These are phyloP conservation scores for Pedicia rivosa DNA, from an alignment of 2,888 invertebrate species.

Conservation along the genomic window DNA sequence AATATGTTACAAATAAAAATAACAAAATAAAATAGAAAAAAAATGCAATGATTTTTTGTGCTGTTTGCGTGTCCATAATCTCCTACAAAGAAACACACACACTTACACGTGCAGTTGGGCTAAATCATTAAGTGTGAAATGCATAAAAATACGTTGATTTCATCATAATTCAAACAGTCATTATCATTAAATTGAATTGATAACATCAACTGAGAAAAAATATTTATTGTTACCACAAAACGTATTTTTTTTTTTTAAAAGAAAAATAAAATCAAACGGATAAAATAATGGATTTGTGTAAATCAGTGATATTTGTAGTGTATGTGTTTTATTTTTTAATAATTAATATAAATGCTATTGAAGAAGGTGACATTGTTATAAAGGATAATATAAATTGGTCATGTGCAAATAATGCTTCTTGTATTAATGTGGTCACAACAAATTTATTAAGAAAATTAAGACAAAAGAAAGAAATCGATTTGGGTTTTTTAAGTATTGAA, in stretches of 20 bases:
- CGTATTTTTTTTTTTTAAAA: too few relatives aligned
- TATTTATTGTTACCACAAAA: too few relatives aligned
- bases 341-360: not conserved
- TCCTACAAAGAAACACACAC: too few relatives aligned
- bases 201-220: too few relatives aligned
- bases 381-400: constrained; percentile 19
- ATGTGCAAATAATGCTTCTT: constrained; percentile 45
- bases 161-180: not conserved
- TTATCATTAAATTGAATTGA: too few relatives aligned
- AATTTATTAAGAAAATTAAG: constrained; percentile 36
- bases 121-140: constrained; percentile 14
- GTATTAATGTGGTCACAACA: constrained; percentile 35
- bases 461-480: constrained; percentile 36
- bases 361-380: not conserved
- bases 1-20: too few relatives aligned
- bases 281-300: too few relatives aligned
- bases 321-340: not conserved
- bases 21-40: too few relatives aligned
- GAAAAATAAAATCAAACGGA: too few relatives aligned
- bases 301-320: not conserved
- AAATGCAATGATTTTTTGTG: not conserved
- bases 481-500: constrained; percentile 39
- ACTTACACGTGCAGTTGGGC: constrained; percentile 2
- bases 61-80: constrained; percentile 6
- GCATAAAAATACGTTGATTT: constrained; percentile 26